Evolutionary conservation across 2,113 vertebrate species (phyloP).

Genomic region (Semnornis frantzii): DNA sequence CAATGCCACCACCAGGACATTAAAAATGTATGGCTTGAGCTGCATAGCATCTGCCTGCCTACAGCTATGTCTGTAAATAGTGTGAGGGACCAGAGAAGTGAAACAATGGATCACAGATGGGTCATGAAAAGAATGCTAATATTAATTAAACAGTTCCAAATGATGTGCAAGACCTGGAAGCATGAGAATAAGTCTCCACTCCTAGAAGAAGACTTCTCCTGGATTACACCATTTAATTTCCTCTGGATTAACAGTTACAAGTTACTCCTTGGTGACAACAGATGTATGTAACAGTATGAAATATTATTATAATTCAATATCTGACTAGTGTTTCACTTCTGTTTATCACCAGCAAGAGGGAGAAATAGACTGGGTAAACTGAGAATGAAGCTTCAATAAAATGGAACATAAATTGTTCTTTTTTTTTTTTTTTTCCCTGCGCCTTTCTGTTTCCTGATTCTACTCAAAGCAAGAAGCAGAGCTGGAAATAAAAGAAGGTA

Average conservation of each 20-base stretch:
- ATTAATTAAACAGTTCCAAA: neutral
- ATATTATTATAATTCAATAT: neutral
- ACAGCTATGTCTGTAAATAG: neutral
- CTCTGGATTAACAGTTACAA: neutral
- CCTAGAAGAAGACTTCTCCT: neutral
- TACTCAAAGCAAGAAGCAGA: neutral
- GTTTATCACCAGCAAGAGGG: neutral
- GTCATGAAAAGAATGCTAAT: neutral
- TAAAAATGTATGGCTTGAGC: constrained; percentile 44
- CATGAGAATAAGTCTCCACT: neutral
- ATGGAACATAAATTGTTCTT: neutral
- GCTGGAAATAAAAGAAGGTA: neutral
- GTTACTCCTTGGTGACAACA: neutral
- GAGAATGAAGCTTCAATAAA: neutral
- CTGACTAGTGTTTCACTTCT: neutral
- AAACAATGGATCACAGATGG: constrained; percentile 20
- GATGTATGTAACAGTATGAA: neutral
- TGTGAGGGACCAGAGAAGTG: neutral
- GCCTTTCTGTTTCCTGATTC: neutral
- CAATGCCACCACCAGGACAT: constrained; percentile 6
- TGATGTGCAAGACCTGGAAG: neutral
- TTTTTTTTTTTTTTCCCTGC: neutral
- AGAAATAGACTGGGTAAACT: neutral
- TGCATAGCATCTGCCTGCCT: constrained; percentile 11
- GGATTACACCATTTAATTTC: neutral